Percentiles rank a stretch among this genome's conserved stretches.
Conservation (phyloP, 2,888 invertebrate species). For the Toxonevra muliebris region DNA sequence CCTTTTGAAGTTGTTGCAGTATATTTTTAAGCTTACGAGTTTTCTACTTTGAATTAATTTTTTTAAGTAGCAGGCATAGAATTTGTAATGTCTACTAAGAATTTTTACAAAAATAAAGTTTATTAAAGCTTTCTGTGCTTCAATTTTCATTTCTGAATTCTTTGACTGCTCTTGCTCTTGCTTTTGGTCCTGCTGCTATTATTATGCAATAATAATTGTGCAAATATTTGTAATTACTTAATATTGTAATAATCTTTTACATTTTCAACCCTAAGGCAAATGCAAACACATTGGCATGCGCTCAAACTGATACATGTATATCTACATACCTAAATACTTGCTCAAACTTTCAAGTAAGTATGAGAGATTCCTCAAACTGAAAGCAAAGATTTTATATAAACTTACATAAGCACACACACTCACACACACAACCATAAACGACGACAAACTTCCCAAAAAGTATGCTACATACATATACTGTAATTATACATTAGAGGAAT, state of each 20-base stretch:
- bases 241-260: conserved; percentile 46
- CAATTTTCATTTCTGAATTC: background rate
- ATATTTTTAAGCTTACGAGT: too few relatives aligned
- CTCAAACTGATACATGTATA: too few relatives aligned
- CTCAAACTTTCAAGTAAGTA: background rate
- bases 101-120: too few relatives aligned
- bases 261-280: conserved; percentile 29
- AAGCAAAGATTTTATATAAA: background rate
- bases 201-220: conserved; percentile 34
- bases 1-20: too few relatives aligned
- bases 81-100: too few relatives aligned
- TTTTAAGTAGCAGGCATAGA: too few relatives aligned
- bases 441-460: conserved; percentile 21
- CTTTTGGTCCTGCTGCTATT: background rate
- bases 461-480: conserved; percentile 19
- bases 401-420: background rate
- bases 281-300: background rate
- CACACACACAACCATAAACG: background rate
- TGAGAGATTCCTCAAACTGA: too few relatives aligned
- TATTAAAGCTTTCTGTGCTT: background rate
- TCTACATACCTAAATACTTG: too few relatives aligned
- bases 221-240: conserved; percentile 50
- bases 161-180: conserved; percentile 4
- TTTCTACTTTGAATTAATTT: too few relatives aligned
- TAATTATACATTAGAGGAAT: conserved; percentile 54